phyloP scores from a whole-genome alignment of 1,140 invertebrate genomes.

The Cherax quadricarinatus region DNA sequence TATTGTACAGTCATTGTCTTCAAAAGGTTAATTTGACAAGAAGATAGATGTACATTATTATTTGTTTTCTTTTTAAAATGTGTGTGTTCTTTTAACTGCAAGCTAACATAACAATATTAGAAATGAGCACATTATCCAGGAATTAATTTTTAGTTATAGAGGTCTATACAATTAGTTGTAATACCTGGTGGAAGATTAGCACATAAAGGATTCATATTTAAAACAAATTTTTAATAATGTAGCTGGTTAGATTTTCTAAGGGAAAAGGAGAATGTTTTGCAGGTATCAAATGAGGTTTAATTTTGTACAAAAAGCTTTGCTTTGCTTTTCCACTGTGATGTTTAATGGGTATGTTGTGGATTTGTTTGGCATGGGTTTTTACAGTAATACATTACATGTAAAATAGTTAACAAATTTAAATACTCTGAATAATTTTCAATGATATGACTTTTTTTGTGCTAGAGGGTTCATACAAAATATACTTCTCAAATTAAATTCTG shows the following conservation, averaged over 20 bases:
- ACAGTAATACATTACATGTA: not conserved
- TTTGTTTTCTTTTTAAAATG: not conserved
- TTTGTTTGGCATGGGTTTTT: not conserved
- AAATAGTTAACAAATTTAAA: not conserved
- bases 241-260: not conserved
- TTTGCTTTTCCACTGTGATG: slow-evolving; percentile 3
- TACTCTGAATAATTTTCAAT: no score
- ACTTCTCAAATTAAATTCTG: not conserved
- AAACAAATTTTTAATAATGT: not conserved
- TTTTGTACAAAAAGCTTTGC: slow-evolving; percentile 19
- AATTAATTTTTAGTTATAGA: not conserved
- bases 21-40: not conserved
- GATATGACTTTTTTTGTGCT: no score
- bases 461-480: no score
- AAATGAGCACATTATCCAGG: not conserved
- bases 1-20: not conserved
- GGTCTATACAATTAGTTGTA: not conserved
- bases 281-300: not conserved
- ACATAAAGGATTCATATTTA: not conserved
- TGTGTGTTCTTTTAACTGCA: not conserved
- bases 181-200: not conserved
- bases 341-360: not conserved
- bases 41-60: not conserved
- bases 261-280: not conserved
- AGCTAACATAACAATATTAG: not conserved